A percentile compares a stretch with the other conserved stretches of the same genome.
Conservation (phyloP, 2,888 invertebrate species). For the Megaustenia siamemsis region DNA sequence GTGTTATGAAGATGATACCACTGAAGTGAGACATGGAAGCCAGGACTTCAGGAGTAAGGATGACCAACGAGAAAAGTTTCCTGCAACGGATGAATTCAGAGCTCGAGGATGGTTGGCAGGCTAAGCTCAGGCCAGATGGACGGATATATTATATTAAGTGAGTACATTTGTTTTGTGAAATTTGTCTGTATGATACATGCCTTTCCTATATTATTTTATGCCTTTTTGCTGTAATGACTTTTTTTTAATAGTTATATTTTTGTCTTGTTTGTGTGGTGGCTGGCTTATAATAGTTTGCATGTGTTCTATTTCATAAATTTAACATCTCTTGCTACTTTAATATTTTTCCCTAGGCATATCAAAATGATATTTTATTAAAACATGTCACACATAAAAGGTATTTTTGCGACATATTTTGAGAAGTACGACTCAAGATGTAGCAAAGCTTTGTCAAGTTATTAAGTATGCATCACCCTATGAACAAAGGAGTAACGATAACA, state of each 20-base stretch:
- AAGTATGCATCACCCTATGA: no score
- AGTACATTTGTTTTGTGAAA: slow-evolving; percentile 54
- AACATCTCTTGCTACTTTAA: background rate
- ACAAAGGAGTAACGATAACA: no score
- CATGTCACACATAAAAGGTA: no score
- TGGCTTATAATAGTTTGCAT: no score
- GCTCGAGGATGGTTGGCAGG: slow-evolving; percentile 71
- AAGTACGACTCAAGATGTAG: no score
- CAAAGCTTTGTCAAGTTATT: no score
- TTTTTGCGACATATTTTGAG: no score
- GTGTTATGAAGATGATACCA: no score
- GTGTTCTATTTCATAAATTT: background rate
- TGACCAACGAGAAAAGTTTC: slow-evolving; percentile 51
- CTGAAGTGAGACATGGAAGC: background rate
- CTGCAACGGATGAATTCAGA: slow-evolving; percentile 62
- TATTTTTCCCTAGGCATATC: no score
- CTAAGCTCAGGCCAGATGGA: slow-evolving; percentile 66
- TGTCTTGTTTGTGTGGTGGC: no score
- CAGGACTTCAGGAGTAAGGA: background rate
- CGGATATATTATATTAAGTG: slow-evolving; percentile 73
- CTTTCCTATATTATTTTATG: background rate
- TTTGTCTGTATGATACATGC: background rate
- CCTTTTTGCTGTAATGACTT: background rate
- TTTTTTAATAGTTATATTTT: no score
- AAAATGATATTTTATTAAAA: no score